phyloP scores from a whole-genome alignment of 2,888 invertebrate genomes.

The Horisme vitalbata region DNA sequence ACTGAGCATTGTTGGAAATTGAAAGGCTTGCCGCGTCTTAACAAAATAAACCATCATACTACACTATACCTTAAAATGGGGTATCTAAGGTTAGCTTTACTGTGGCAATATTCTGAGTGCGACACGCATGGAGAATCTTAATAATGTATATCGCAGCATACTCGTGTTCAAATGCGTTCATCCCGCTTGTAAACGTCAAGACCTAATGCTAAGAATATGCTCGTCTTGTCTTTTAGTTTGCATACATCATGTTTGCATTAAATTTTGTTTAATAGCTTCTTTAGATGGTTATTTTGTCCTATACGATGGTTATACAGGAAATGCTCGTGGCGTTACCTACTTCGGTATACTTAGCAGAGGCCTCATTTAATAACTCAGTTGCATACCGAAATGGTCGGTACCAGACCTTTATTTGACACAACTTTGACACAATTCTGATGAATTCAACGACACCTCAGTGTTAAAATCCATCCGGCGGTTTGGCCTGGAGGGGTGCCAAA shows the following conservation, averaged over 20 bases:
- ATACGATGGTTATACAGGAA: too few relatives aligned
- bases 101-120: neutral
- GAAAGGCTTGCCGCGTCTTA: slow-evolving; percentile 59
- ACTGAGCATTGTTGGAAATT: slow-evolving; percentile 67
- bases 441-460: too few relatives aligned
- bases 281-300: too few relatives aligned
- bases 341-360: too few relatives aligned
- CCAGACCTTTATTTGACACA: too few relatives aligned
- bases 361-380: too few relatives aligned
- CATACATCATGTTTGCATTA: slow-evolving; percentile 24
- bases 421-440: too few relatives aligned
- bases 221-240: slow-evolving; percentile 38
- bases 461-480: too few relatives aligned
- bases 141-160: slow-evolving; percentile 51
- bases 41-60: slow-evolving; percentile 21
- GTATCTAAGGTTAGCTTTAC: slow-evolving; percentile 12
- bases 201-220: slow-evolving; percentile 41
- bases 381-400: too few relatives aligned
- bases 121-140: slow-evolving; percentile 57
- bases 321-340: too few relatives aligned
- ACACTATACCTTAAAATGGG: slow-evolving; percentile 1
- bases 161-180: slow-evolving; percentile 42
- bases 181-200: slow-evolving; percentile 39
- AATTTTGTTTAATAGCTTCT: slow-evolving; percentile 30
- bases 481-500: too few relatives aligned